Conservation (phyloP, 2,797 vertebrate genomes). For the Emys orbicularis region DNA sequence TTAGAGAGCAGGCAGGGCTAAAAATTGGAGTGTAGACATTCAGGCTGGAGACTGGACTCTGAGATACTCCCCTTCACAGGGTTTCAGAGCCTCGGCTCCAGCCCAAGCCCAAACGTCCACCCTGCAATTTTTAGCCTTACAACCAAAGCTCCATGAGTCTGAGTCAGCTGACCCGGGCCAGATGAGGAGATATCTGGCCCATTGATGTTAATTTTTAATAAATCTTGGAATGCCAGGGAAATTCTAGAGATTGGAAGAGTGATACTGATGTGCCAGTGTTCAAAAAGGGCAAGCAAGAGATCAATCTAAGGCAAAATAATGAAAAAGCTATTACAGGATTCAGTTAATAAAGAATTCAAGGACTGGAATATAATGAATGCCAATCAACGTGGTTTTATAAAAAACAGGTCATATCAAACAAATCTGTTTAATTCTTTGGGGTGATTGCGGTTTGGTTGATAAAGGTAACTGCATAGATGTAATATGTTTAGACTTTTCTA, state of each 20-base stretch:
- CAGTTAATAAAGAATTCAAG: neutral
- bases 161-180: too few relatives aligned
- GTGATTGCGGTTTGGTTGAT: neutral
- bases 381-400: neutral
- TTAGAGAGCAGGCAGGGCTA: too few relatives aligned
- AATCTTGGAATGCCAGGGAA: neutral
- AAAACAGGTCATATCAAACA: neutral
- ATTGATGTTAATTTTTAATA: neutral
- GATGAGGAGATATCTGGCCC: neutral
- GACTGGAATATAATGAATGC: neutral
- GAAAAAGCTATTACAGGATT: neutral
- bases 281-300: too few relatives aligned
- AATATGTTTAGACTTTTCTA: neutral
- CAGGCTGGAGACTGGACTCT: too few relatives aligned
- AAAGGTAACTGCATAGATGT: neutral
- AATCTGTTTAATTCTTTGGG: neutral
- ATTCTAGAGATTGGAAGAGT: neutral
- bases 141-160: too few relatives aligned
- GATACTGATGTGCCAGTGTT: neutral
- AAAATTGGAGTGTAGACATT: too few relatives aligned
- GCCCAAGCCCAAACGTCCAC: too few relatives aligned
- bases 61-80: too few relatives aligned
- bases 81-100: too few relatives aligned
- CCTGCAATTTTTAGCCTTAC: too few relatives aligned
- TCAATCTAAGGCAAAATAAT: neutral